Evolutionary conservation across 1,140 invertebrate species (phyloP).

Genomic region (Drosophila bipectinata): DNA sequence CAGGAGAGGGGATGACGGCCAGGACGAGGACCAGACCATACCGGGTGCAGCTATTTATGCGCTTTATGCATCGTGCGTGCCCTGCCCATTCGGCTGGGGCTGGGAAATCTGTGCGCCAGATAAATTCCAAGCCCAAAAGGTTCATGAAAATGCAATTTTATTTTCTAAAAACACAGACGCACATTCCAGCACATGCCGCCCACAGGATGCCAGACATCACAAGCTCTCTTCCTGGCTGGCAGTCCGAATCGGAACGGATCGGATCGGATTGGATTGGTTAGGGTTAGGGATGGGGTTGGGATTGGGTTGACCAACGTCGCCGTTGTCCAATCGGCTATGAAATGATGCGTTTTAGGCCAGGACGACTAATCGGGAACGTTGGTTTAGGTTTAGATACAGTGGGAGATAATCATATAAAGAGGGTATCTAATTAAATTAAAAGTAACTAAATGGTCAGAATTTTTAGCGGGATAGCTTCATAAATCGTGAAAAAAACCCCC

Average conservation of each 20-base stretch:
- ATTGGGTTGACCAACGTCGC: constrained; percentile 54
- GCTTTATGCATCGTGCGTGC: constrained; percentile 77
- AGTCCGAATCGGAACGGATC: constrained; percentile 22
- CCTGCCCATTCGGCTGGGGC: constrained; percentile 63
- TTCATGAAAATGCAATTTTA: constrained; percentile 83
- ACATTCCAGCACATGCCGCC: constrained; percentile 50
- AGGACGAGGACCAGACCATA: constrained; percentile 8
- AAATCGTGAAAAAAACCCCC: background rate
- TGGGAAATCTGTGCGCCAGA: constrained; percentile 76
- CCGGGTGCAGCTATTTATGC: constrained; percentile 75
- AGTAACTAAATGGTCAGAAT: no score
- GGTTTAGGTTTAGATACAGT: constrained; percentile 40
- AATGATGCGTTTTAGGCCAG: constrained; percentile 69
- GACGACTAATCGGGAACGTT: constrained; percentile 68
- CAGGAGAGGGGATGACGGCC: background rate
- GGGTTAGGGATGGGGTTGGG: constrained; percentile 16
- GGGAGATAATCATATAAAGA: background rate
- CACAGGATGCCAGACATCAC: constrained; percentile 42
- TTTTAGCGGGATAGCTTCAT: background rate
- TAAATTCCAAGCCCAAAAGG: constrained; percentile 74
- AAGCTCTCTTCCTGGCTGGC: constrained; percentile 35
- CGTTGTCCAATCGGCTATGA: constrained; percentile 75
- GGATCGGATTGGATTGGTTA: constrained; percentile 15
- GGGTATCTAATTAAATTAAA: background rate
- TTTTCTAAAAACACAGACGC: constrained; percentile 78